Evolutionary conservation across 2,797 vertebrate species (phyloP).

Genomic region (Spea hammondii): DNA sequence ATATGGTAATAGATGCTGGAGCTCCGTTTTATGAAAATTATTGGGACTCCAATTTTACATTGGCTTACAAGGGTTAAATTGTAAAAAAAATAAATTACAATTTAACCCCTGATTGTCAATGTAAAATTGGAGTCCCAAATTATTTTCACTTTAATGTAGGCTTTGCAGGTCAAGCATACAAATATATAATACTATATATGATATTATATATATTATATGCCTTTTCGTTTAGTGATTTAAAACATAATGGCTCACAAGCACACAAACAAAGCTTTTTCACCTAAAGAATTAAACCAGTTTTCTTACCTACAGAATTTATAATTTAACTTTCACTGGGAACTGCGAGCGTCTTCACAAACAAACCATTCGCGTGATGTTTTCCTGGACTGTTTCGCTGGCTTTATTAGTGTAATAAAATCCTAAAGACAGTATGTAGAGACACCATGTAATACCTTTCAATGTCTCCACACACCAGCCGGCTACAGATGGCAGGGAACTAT

Average conservation of each 20-base stretch:
- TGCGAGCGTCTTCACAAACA: constrained; percentile 23
- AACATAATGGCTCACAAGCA: not conserved
- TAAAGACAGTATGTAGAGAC: constrained; percentile 49
- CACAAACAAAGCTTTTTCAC: constrained; percentile 17
- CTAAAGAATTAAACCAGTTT: constrained; percentile 15
- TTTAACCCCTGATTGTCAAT: too few relatives aligned
- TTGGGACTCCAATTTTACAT: too few relatives aligned
- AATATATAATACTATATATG: too few relatives aligned
- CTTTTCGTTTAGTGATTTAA: too few relatives aligned
- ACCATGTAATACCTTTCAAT: constrained; percentile 51
- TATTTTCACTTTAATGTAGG: too few relatives aligned
- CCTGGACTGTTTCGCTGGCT: constrained; percentile 26
- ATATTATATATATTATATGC: too few relatives aligned
- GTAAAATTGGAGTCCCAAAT: too few relatives aligned
- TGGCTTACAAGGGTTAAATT: too few relatives aligned
- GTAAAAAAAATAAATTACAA: too few relatives aligned
- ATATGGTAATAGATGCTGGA: too few relatives aligned
- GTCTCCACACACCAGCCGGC: constrained; percentile 44
- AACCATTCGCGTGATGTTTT: constrained; percentile 36
- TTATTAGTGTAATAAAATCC: constrained; percentile 51
- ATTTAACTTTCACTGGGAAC: constrained; percentile 26
- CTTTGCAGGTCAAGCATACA: too few relatives aligned
- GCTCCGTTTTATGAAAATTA: too few relatives aligned
- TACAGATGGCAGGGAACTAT: constrained; percentile 51
- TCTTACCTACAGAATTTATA: constrained; percentile 34